Conservation (phyloP, 2,797 vertebrate species). For the Numenius phaeopus region DNA sequence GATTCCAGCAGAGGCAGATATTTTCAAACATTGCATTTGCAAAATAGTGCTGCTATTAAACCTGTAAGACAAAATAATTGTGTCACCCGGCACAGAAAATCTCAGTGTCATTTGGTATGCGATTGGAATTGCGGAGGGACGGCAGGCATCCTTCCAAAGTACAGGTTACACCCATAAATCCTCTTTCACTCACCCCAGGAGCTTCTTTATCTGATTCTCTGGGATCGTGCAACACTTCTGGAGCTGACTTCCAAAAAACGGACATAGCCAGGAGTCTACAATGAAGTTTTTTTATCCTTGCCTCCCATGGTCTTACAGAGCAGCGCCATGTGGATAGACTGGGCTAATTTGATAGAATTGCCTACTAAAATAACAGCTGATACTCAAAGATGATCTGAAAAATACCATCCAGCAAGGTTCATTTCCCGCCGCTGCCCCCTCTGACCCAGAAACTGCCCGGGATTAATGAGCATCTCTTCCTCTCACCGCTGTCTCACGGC, state of each 20-base stretch:
- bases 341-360: neutral
- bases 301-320: neutral
- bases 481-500: neutral
- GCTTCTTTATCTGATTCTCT: neutral
- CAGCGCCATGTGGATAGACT: neutral
- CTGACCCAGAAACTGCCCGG: neutral
- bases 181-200: neutral
- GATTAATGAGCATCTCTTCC: neutral
- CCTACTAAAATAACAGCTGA: neutral
- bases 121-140: neutral
- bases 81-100: neutral
- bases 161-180: neutral
- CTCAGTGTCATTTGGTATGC: neutral
- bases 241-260: neutral
- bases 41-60: neutral
- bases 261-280: neutral
- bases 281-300: neutral
- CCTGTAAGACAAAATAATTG: neutral
- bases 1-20: constrained; percentile 10
- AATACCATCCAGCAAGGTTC: neutral
- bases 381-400: neutral
- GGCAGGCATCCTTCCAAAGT: neutral
- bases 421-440: neutral
- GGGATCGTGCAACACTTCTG: neutral
- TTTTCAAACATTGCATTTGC: neutral